Evolutionary conservation across 53 echinoderm and acorn worm genomes (phyloP), one percentile per base, ranked within the genome.

Genomic region (Echinometra lucunter): DNA sequence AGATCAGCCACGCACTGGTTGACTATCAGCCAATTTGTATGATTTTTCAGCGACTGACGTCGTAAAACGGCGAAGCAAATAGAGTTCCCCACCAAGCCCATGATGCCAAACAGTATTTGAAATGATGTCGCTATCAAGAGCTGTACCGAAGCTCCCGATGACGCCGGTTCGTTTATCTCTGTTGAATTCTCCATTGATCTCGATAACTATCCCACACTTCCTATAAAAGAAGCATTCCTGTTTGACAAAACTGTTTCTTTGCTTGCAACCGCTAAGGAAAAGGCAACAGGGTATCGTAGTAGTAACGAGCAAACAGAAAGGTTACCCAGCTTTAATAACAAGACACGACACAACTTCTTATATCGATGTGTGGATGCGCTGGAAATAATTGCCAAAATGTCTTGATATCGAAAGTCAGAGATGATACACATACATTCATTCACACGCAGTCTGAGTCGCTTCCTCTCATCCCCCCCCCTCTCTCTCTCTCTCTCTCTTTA

Each of bases 21-120:
- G 25, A 66, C 88, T 44, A 95, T 95, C 21, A 95, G 37, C 83
- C 92, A 95, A 74, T 95, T 95, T 3, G 95, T 95, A 37, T 95
- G 92, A 18, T 95, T 95, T 69, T 83, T 92, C 9, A 34, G 27
- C 0, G 94, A 94, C 32, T 94, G 94, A 10, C 40, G 57, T 3
- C 83, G 85, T 28, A 94, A 58, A 23, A 94, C 94, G 66, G 58
- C 38, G 42, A 94, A 83, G 85, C 94, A 94, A 13, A 94, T 9
- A 13, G 44, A 57, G 66, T 94, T 94, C 7, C 94, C 94, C 23
- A 66, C 21, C 38, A 94, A 19, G 27, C 94, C 94, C 40, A 94
- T 12, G n/a, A 94, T 37, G 18, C 94, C 94, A 85, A 82, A 58
- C 23, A 58, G 1, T 6, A 94, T 85, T 60, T 94, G 94, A 56